Evolutionary conservation across 2,888 invertebrate species (phyloP).

Genomic region (Chironomus tentans): DNA sequence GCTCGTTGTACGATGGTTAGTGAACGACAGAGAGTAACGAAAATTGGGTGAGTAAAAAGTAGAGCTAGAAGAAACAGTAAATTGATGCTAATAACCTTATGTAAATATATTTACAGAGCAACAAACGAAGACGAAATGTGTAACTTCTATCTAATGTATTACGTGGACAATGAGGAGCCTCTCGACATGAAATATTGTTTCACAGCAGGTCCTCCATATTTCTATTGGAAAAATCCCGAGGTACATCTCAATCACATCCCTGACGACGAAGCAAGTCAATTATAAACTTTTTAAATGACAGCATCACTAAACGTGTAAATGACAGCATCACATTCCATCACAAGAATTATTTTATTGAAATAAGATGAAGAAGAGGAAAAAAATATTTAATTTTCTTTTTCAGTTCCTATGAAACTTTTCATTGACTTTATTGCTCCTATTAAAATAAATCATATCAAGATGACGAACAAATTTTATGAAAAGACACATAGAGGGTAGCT

Average conservation of each 20-base stretch:
- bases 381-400: neutral
- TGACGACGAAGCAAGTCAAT: slow-evolving; percentile 53
- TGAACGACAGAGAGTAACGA: slow-evolving; percentile 51
- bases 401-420: no score
- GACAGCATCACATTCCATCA: neutral
- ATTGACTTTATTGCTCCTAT: no score
- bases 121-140: slow-evolving; percentile 92
- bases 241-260: slow-evolving; percentile 66
- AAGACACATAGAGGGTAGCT: no score
- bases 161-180: slow-evolving; percentile 67
- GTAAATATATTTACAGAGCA: slow-evolving; percentile 34
- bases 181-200: slow-evolving; percentile 75
- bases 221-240: slow-evolving; percentile 64
- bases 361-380: neutral
- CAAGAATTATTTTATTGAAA: neutral
- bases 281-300: slow-evolving; percentile 30
- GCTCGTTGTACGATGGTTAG: slow-evolving; percentile 90
- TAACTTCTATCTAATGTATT: slow-evolving; percentile 92
- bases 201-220: slow-evolving; percentile 71
- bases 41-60: slow-evolving; percentile 47
- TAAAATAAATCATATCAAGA: neutral
- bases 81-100: no score
- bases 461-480: neutral
- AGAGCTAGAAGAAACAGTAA: no score
- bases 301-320: slow-evolving; percentile 25